Conservation (phyloP, 2,888 invertebrate species). For the Drosophila macrospina region DNA sequence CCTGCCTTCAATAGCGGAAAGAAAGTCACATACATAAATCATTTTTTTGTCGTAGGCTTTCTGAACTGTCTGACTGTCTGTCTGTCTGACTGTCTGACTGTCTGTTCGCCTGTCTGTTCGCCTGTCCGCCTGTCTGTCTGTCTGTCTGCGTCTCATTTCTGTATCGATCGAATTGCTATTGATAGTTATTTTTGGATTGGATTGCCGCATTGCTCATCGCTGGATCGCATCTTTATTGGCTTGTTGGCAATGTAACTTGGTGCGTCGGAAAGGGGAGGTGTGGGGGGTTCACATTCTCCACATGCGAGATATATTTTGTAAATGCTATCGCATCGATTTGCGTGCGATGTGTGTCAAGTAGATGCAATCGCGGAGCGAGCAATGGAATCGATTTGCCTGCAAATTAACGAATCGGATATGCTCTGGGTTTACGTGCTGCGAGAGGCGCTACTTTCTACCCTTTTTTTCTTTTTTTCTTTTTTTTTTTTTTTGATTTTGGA, state of each 20-base stretch:
- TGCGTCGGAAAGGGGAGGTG: neutral
- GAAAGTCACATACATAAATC: slow-evolving; percentile 79
- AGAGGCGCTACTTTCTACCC: slow-evolving; percentile 64
- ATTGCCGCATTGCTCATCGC: slow-evolving; percentile 29
- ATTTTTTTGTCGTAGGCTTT: slow-evolving; percentile 64
- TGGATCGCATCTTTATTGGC: slow-evolving; percentile 64
- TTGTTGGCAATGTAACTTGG: slow-evolving; percentile 21
- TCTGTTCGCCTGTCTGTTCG: slow-evolving; percentile 17
- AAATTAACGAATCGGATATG: slow-evolving; percentile 77
- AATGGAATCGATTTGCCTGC: slow-evolving; percentile 76
- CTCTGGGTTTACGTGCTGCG: slow-evolving; percentile 9
- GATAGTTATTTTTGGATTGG: slow-evolving; percentile 67
- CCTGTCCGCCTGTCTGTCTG: slow-evolving; percentile 9
- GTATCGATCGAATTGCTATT: slow-evolving; percentile 24
- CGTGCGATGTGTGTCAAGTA: slow-evolving; percentile 82
- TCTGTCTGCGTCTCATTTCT: slow-evolving; percentile 23
- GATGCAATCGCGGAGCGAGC: slow-evolving; percentile 69
- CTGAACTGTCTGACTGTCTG: slow-evolving; percentile 5
- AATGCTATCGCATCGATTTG: slow-evolving; percentile 80
- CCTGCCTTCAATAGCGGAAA: slow-evolving; percentile 40
- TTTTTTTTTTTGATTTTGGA: slow-evolving; percentile 15
- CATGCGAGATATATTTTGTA: slow-evolving; percentile 51
- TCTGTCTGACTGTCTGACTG: slow-evolving; percentile 18
- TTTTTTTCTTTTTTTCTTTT: slow-evolving; percentile 16
- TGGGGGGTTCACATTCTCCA: slow-evolving; percentile 12